These are phyloP conservation scores for Centrocercus urophasianus DNA, from an alignment of 2,113 vertebrate genomes.

Conservation along the genomic window DNA sequence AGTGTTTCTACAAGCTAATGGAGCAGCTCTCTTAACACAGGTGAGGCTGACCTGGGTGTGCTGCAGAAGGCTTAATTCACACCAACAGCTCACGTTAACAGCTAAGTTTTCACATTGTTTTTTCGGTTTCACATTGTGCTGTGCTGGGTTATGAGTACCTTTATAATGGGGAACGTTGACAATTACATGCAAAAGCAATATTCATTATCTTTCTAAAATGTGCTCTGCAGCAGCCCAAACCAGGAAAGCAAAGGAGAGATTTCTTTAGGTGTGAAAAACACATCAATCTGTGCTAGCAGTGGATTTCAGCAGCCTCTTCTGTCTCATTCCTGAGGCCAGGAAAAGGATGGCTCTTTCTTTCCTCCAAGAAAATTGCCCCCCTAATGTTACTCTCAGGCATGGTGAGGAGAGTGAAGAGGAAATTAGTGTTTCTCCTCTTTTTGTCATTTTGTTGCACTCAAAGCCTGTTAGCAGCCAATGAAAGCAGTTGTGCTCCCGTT, in stretches of 20 bases:
- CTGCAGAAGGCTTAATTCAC: not conserved
- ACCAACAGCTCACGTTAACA: not conserved
- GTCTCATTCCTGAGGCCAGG: not conserved
- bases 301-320: constrained; percentile 36
- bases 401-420: not conserved
- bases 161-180: not conserved
- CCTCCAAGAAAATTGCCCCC: constrained; percentile 20
- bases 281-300: not conserved
- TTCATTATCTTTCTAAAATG: not conserved
- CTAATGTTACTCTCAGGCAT: not conserved
- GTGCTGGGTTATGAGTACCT: not conserved
- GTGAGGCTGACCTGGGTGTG: not conserved
- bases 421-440: constrained; percentile 37
- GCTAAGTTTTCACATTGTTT: not conserved
- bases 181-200: not conserved
- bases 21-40: not conserved
- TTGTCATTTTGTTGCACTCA: constrained; percentile 18
- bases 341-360: constrained; percentile 12
- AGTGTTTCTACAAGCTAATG: not conserved
- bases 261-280: not conserved
- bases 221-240: not conserved
- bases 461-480: constrained; percentile 28
- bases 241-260: not conserved
- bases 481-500: constrained; percentile 45
- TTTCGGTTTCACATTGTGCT: not conserved